phyloP scores from a whole-genome alignment of 2,888 invertebrate genomes.

The Lymantria dispar region DNA sequence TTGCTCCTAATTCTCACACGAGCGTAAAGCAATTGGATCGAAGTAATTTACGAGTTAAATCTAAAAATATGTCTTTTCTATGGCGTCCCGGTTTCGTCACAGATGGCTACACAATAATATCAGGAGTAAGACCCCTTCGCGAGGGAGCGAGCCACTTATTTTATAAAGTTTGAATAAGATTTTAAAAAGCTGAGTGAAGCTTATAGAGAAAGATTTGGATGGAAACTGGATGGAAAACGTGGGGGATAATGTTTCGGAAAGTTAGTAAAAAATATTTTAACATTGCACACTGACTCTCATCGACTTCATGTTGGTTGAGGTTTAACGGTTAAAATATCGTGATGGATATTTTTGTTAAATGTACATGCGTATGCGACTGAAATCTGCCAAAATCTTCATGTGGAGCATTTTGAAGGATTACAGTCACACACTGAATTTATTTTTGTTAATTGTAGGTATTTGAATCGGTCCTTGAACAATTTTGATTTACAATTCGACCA shows the following conservation, averaged over 20 bases:
- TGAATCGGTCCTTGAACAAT: no score
- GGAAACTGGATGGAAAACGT: conserved; percentile 52
- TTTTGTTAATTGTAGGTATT: no score
- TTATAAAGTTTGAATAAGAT: conserved; percentile 82
- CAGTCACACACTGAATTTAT: no score
- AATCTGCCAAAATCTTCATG: no score
- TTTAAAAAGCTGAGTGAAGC: conserved; percentile 71
- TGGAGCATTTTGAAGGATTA: no score
- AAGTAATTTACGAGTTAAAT: conserved; percentile 80
- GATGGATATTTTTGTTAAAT: no score
- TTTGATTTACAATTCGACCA: no score
- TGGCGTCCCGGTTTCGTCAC: conserved; percentile 70
- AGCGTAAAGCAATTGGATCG: conserved; percentile 78
- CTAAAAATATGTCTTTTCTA: conserved; percentile 81
- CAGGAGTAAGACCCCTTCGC: conserved; percentile 56
- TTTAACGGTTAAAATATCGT: no score
- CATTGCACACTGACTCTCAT: no score
- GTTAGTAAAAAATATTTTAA: conserved; percentile 40
- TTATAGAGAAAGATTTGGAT: conserved; percentile 54
- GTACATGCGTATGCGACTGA: no score
- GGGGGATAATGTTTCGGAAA: conserved; percentile 47
- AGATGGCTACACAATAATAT: conserved; percentile 81
- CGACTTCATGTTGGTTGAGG: no score
- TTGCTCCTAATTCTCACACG: conserved; percentile 72
- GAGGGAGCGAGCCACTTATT: conserved; percentile 70